Base-by-base conservation (phyloP, 2,888 invertebrate genomes). In the Drosophila macrospina region DNA sequence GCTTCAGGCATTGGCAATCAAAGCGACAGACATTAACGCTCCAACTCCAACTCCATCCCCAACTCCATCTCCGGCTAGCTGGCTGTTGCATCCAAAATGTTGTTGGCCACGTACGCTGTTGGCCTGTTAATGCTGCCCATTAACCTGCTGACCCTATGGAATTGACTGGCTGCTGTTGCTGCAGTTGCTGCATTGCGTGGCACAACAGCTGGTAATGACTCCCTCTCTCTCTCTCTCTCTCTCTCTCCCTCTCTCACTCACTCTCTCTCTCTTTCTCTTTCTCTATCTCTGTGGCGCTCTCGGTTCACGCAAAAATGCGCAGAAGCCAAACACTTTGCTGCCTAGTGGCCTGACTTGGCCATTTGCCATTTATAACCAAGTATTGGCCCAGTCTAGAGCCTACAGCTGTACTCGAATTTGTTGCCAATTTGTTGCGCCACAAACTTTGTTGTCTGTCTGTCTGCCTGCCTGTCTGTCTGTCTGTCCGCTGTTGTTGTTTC, bases 111-210 rank as follows among this genome's bases (percentile, higher is more conserved):
- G 82, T 81, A 80, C 78, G 76, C 56, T 67, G 85, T 64, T 70
- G 89, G 77, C 28, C 89, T 83, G 83, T 88, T 88, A 89, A 88
- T 88, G 88, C 67, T 89, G 88, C 90, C 90, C 88, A 88, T 88
- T 88, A 88, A 88, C 88, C 88, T 69, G 69, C 64, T 89, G 77
- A 89, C 86, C 80, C 71, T 52, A 55, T 54, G 65, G 71, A 74
- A 75, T 78, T 78, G 71, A 63, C 76, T 59, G 69, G 55, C 55
- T 56, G 62, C 61, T 41, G 55, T 36, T 59, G 61, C 39, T 41
- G 45, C 69, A 69, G 78, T 86, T 20, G 20, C 20, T 63, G 55
- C 69, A 69, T 81, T 86, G 82, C 84, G 88, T 84, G 88, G 71
- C 76, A 28, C 76, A 28, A 20, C 63, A 62, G 69, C 69, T 74